Conservation (phyloP, 2,888 invertebrate species). For the Tridacna gigas region DNA sequence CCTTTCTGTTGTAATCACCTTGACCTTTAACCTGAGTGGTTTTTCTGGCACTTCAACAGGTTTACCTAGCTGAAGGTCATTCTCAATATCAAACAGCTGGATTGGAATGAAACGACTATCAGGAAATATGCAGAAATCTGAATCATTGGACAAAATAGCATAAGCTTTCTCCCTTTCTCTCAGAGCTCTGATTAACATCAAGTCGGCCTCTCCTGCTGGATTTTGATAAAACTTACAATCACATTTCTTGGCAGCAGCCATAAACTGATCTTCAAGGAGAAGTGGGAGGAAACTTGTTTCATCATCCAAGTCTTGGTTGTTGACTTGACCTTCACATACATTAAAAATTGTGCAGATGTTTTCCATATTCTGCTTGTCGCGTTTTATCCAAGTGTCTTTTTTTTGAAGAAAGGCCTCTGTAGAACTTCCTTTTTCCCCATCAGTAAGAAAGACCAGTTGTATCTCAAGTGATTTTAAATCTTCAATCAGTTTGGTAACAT, state of each 20-base stretch:
- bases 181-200: conserved; percentile 75
- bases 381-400: conserved; percentile 77
- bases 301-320: conserved; percentile 63
- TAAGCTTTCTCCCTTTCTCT: conserved; percentile 75
- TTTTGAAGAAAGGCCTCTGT: conserved; percentile 73
- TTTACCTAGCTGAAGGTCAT: conserved; percentile 76
- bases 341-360: conserved; percentile 70
- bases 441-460: conserved; percentile 78
- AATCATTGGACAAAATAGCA: conserved; percentile 82
- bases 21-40: conserved; percentile 74
- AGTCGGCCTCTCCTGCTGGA: conserved; percentile 80
- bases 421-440: conserved; percentile 80
- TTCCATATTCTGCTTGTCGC: conserved; percentile 73
- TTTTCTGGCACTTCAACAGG: conserved; percentile 67
- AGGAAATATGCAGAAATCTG: conserved; percentile 82
- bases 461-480: conserved; percentile 77
- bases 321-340: conserved; percentile 76
- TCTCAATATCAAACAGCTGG: conserved; percentile 78
- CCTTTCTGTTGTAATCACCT: conserved; percentile 72
- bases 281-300: conserved; percentile 74
- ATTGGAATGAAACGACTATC: conserved; percentile 75
- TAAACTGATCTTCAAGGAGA: conserved; percentile 77
- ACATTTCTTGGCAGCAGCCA: conserved; percentile 71
- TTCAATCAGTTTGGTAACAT: conserved; percentile 74
- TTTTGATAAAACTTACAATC: conserved; percentile 76